Conservation (phyloP, 2,113 vertebrate species). For the Lagopus muta region DNA sequence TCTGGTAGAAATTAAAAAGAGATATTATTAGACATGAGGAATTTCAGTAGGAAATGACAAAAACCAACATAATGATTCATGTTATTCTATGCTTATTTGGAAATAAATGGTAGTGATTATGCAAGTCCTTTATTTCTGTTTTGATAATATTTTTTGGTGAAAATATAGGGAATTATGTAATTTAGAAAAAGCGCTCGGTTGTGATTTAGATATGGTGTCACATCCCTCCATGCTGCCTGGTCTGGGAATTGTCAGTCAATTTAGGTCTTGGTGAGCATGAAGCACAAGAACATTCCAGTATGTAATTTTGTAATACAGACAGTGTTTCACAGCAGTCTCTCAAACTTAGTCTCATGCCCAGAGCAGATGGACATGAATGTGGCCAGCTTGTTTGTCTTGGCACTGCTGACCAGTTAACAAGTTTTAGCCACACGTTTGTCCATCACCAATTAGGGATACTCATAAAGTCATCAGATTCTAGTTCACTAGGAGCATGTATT, state of each 20-base stretch:
- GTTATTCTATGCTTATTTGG: not conserved
- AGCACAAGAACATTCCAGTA: not conserved
- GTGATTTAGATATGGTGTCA: not conserved
- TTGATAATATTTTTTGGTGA: not conserved
- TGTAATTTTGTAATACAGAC: not conserved
- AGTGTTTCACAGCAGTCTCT: not conserved
- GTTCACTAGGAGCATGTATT: not conserved
- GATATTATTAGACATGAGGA: not conserved
- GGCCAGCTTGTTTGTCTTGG: not conserved
- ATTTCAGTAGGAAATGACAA: not conserved
- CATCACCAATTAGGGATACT: not conserved
- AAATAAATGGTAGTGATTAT: not conserved
- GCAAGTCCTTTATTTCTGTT: not conserved
- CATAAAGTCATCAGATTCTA: not conserved
- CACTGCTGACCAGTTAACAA: not conserved
- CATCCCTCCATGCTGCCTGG: not conserved
- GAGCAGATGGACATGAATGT: not conserved
- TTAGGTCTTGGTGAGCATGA: not conserved
- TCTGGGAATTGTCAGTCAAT: not conserved
- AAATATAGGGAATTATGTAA: not conserved
- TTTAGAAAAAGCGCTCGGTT: not conserved
- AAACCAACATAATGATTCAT: not conserved
- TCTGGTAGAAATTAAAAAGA: not conserved
- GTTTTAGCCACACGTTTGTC: not conserved
- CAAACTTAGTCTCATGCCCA: accelerated